Conservation (phyloP, 2,888 invertebrate genomes). For the Thecophora atra region DNA sequence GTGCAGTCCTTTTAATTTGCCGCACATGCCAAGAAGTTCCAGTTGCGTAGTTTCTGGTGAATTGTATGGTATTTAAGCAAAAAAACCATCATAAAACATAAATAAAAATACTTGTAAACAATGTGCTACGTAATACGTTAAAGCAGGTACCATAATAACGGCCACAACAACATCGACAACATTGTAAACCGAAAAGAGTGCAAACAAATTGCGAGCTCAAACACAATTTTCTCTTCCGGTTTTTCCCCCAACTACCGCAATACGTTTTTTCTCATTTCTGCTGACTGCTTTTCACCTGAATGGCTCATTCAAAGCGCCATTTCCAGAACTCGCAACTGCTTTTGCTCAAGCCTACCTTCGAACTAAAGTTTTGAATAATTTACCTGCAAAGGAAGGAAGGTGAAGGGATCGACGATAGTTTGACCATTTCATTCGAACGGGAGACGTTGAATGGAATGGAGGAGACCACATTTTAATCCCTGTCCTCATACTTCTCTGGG, state of each 20-base stretch:
- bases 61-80: slow-evolving; percentile 3
- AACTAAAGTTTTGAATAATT: slow-evolving; percentile 3
- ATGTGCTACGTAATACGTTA: slow-evolving; percentile 10
- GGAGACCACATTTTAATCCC: too few species aligned
- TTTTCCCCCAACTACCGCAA: slow-evolving; percentile 46
- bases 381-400: background rate
- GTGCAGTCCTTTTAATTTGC: slow-evolving; percentile 8
- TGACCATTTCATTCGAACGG: too few species aligned
- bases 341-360: background rate
- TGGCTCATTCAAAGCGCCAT: background rate
- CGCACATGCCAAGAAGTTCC: slow-evolving; percentile 27
- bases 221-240: slow-evolving; percentile 60
- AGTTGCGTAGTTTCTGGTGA: background rate
- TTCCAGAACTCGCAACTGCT: background rate
- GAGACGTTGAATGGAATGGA: too few species aligned
- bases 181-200: slow-evolving; percentile 3
- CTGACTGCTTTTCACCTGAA: slow-evolving; percentile 9
- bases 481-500: too few species aligned
- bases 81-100: slow-evolving; percentile 49
- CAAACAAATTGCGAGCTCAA: slow-evolving; percentile 42
- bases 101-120: slow-evolving; percentile 20
- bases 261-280: background rate
- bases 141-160: too few species aligned
- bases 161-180: background rate
- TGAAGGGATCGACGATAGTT: background rate